Base-by-base conservation (phyloP, 1,140 invertebrate genomes). In the Rhopalosiphum maidis region DNA sequence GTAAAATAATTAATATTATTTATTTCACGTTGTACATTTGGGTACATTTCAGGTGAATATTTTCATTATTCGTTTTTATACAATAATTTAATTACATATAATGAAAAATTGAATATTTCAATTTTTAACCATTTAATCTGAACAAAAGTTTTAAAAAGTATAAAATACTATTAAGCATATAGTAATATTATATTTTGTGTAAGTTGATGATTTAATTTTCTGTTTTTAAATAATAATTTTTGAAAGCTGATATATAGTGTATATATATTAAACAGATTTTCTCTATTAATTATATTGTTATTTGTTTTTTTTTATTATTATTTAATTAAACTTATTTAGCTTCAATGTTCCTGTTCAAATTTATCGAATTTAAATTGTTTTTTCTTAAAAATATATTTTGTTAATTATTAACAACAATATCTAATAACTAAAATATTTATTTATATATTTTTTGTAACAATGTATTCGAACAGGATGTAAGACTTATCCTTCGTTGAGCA, bases 311-410 rank as follows among this genome's bases (percentile, higher is more conserved):
- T 55, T 8, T 55, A 25, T 55, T 55, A 25, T 55, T 60, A 60
- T 35, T 77, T 7, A 77, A 68, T 68, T n/a, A 68, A 18, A 77
- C 1, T 18, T n/a, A 5, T 6, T 77, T n/a, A 77, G 60, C n/a
- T 77, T 77, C 60, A 77, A 77, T 77, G 60, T 77, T n/a, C 30
- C n/a, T 77, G 60, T 77, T 77, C 30, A 77, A 77, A 77, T 77
- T 18, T n/a, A 77, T 77, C n/a, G 5, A 18, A 77, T 77, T n/a
- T 77, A 77, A n/a, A 18, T n/a, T 77, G 18, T n/a, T 77, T 68
- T 68, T 77, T n/a, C 0, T n/a, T 18, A 18, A 15, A 68, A 18
- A n/a, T 18, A 18, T 68, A 68, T 8, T 15, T n/a, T 68, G 60
- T 68, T 18, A 68, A 68, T 68, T 18, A 68, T n/a, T 68, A 68